phyloP scores from a whole-genome alignment of 2,888 invertebrate species.

The Metellina segmentata region DNA sequence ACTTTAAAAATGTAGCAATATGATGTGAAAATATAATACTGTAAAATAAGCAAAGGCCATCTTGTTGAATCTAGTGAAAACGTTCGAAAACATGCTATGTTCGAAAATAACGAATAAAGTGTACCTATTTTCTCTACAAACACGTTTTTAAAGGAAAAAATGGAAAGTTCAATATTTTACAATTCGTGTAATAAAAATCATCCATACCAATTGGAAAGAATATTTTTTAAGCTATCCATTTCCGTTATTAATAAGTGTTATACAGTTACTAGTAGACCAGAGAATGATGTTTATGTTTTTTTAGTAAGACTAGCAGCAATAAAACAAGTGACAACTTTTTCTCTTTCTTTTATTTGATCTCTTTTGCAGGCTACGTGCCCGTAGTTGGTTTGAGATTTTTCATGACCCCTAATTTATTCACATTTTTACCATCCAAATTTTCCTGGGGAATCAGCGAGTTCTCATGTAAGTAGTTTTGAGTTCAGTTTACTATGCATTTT shows the following conservation, averaged over 20 bases:
- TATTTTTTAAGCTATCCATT: no score
- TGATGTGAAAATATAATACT: no score
- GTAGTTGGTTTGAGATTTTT: constrained; percentile 46
- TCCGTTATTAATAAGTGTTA: background rate
- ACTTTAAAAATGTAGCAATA: no score
- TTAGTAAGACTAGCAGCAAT: constrained; percentile 28
- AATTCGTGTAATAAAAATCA: no score
- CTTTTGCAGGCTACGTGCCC: constrained; percentile 72
- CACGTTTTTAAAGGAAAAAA: no score
- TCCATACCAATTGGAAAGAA: no score
- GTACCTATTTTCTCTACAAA: no score
- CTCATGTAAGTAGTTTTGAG: constrained; percentile 63
- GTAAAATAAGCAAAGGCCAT: no score
- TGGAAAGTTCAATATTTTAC: no score
- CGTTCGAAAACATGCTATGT: no score
- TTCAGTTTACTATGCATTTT: constrained; percentile 13
- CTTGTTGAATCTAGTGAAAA: no score
- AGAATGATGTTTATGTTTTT: constrained; percentile 21
- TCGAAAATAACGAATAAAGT: no score
- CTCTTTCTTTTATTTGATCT: constrained; percentile 71
- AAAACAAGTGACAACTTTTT: constrained; percentile 52
- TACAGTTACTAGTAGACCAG: background rate
- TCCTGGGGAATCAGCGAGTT: constrained; percentile 37
- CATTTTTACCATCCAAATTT: constrained; percentile 38
- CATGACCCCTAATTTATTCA: constrained; percentile 42